These are phyloP conservation scores for Boloria selene DNA, from an alignment of 2,888 invertebrate species.

Conservation along the genomic window DNA sequence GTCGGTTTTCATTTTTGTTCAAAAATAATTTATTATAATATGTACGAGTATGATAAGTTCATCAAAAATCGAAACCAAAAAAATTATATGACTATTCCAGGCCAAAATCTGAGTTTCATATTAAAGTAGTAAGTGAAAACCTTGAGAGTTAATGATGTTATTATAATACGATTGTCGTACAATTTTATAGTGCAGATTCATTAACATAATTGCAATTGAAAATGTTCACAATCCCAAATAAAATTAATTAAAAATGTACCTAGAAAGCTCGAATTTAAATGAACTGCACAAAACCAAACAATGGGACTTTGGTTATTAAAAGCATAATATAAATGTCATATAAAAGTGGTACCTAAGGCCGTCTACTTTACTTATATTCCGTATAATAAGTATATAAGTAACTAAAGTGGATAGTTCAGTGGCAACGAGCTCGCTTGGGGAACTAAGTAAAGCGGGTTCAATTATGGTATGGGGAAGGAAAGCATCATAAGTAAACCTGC, in stretches of 20 bases:
- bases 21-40: too few species aligned
- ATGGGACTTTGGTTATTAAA: constrained; percentile 11
- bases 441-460: too few species aligned
- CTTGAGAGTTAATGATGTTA: constrained; percentile 10
- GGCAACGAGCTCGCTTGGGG: too few species aligned
- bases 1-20: too few species aligned
- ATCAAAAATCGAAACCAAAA: background rate
- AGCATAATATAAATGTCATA: background rate
- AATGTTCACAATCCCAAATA: constrained; percentile 21
- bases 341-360: background rate
- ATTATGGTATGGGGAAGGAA: too few species aligned
- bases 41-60: too few species aligned
- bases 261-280: constrained; percentile 9
- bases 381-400: background rate
- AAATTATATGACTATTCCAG: background rate
- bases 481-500: too few species aligned
- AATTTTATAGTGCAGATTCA: constrained; percentile 16
- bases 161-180: constrained; percentile 14
- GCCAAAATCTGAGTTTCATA: constrained; percentile 1
- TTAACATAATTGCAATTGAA: constrained; percentile 25
- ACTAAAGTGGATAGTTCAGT: too few species aligned
- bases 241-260: constrained; percentile 20
- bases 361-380: constrained; percentile 1
- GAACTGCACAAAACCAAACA: constrained; percentile 17
- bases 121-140: constrained; percentile 13